Conservation (phyloP, 2,888 invertebrate genomes). For the Drosophila quinaria region DNA sequence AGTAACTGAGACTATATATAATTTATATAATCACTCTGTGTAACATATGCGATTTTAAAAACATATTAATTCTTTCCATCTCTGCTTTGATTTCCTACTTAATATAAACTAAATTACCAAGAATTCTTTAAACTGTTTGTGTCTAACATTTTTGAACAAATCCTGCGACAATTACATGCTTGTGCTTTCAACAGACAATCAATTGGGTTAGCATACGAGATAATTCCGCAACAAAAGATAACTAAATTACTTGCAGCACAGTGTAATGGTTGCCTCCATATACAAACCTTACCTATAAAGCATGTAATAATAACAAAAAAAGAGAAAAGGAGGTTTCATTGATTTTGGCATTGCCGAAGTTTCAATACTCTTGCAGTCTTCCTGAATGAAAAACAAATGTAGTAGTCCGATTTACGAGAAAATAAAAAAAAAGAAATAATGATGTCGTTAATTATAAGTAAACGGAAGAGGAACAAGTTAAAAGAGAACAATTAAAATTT, state of each 20-base stretch:
- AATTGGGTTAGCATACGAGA: conserved; percentile 39
- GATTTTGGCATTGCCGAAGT: conserved; percentile 12
- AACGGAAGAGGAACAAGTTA: background rate
- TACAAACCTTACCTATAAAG: conserved; percentile 27
- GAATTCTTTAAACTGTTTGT: conserved; percentile 22
- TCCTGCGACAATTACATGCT: conserved; percentile 59
- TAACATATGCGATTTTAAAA: conserved; percentile 25
- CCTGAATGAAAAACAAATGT: too few relatives aligned
- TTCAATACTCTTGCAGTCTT: conserved; percentile 31
- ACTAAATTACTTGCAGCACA: conserved; percentile 51
- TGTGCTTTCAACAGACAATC: conserved; percentile 46
- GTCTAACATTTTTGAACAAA: conserved; percentile 13
- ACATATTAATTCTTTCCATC: conserved; percentile 6
- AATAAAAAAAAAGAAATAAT: background rate
- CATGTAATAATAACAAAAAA: conserved; percentile 35
- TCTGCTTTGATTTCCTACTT: conserved; percentile 30
- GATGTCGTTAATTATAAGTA: background rate
- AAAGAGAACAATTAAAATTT: too few relatives aligned
- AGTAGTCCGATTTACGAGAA: background rate
- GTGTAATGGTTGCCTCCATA: conserved; percentile 52
- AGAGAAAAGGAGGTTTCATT: background rate
- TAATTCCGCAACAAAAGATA: conserved; percentile 7
- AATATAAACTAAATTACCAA: conserved; percentile 12
- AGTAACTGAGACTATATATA: conserved; percentile 4
- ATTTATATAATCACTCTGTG: conserved; percentile 23